Percentiles rank a stretch among this genome's conserved stretches.
These are phyloP conservation scores for Danaus plexippus DNA, from an alignment of 1,140 invertebrate species.

Conservation along the genomic window DNA sequence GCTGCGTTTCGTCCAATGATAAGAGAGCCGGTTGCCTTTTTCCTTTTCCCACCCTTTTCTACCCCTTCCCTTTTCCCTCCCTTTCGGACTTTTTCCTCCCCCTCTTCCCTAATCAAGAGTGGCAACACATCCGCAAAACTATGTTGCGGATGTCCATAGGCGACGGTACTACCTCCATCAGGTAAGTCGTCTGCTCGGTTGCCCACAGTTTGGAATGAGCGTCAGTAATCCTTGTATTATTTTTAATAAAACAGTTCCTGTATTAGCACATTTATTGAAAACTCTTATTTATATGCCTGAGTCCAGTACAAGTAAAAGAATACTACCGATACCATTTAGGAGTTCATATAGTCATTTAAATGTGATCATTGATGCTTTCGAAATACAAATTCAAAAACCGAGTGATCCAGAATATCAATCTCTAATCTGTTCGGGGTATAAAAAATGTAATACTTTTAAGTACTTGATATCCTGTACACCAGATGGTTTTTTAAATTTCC, in stretches of 20 bases:
- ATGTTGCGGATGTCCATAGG: too few species aligned
- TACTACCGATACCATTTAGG: constrained; percentile 38
- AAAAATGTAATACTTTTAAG: constrained; percentile 66
- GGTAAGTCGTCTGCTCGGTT: too few species aligned
- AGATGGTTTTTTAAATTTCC: constrained; percentile 54
- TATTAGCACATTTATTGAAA: constrained; percentile 9
- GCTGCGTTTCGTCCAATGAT: too few species aligned
- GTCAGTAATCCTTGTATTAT: constrained; percentile 9
- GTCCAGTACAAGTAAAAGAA: constrained; percentile 4
- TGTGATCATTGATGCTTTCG: constrained; percentile 53
- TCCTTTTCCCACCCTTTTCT: too few species aligned
- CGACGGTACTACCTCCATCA: too few species aligned
- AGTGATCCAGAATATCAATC: constrained; percentile 47
- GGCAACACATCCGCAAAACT: too few species aligned
- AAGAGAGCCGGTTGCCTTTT: too few species aligned
- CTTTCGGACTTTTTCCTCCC: too few species aligned
- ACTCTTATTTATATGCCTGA: constrained; percentile 4
- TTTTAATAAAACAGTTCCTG: constrained; percentile 8
- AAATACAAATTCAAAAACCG: constrained; percentile 60
- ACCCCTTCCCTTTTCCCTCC: too few species aligned
- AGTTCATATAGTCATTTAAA: constrained; percentile 32
- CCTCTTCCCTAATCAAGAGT: too few species aligned
- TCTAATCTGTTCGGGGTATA: constrained; percentile 65
- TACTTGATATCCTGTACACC: constrained; percentile 64
- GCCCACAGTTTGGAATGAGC: constrained; percentile 10